These are phyloP conservation scores for Dipus sagitta DNA, from an alignment of 2,797 vertebrate genomes.

Conservation along the genomic window DNA sequence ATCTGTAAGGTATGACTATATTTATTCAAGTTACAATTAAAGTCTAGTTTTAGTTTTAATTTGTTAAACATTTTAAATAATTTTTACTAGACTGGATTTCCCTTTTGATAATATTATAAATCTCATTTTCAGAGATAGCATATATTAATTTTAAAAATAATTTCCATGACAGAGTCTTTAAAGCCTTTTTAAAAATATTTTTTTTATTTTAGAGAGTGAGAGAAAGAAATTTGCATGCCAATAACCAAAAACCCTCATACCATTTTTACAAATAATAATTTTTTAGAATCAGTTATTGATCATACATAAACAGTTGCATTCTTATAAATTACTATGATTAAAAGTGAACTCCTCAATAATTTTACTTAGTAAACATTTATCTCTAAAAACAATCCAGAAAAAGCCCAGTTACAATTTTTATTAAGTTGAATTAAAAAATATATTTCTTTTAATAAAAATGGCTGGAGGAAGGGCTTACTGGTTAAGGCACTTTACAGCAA, in stretches of 20 bases:
- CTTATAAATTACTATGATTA: background rate
- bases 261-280: background rate
- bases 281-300: background rate
- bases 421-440: too few species aligned
- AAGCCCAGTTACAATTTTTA: too few species aligned
- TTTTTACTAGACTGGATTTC: background rate
- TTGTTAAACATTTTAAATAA: constrained; percentile 19
- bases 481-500: too few species aligned
- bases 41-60: background rate
- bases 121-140: background rate
- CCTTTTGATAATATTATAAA: background rate
- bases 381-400: background rate
- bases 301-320: background rate
- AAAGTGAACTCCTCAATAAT: background rate
- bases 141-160: constrained; percentile 6
- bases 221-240: background rate
- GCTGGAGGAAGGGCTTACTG: too few species aligned
- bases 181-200: background rate
- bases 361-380: constrained; percentile 4
- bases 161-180: background rate
- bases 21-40: background rate
- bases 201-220: background rate
- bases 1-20: background rate
- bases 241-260: background rate
- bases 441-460: too few species aligned